Percentiles rank a stretch among this genome's conserved stretches.
phyloP scores from a whole-genome alignment of 2,888 invertebrate genomes.

The Epistrophe grossulariae region DNA sequence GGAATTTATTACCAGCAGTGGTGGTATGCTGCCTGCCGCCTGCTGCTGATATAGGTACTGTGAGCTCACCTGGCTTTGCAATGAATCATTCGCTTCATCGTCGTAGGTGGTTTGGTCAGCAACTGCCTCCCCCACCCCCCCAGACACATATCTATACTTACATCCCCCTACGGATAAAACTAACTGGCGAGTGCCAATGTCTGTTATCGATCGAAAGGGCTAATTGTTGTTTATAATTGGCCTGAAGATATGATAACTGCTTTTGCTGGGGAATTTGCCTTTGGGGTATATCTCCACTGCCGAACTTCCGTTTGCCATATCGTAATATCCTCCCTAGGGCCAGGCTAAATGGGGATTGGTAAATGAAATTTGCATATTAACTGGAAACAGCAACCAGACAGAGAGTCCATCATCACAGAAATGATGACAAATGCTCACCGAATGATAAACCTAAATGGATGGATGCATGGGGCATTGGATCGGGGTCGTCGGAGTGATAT shows the following conservation, averaged over 20 bases:
- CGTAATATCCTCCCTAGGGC: conserved; percentile 36
- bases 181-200: conserved; percentile 50
- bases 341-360: conserved; percentile 50
- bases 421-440: conserved; percentile 69
- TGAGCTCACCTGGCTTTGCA: conserved; percentile 58
- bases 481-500: conserved; percentile 22
- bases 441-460: conserved; percentile 69
- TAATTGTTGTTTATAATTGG: conserved; percentile 76
- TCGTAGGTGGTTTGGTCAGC: conserved; percentile 43
- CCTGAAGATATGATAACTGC: conserved; percentile 72
- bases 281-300: conserved; percentile 26
- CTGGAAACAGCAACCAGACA: conserved; percentile 61
- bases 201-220: conserved; percentile 73
- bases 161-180: conserved; percentile 7
- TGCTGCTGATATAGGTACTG: conserved; percentile 25
- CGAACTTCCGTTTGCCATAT: conserved; percentile 61
- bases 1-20: conserved; percentile 66
- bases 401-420: conserved; percentile 29
- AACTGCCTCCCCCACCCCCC: neutral
- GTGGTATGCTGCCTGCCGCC: neutral
- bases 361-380: conserved; percentile 74
- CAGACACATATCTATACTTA: neutral
- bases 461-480: neutral
- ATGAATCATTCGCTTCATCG: conserved; percentile 68
- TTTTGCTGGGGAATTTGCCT: conserved; percentile 3